phyloP scores from a whole-genome alignment of 2,888 invertebrate genomes.

The Chaetogeoica ovagalla region DNA sequence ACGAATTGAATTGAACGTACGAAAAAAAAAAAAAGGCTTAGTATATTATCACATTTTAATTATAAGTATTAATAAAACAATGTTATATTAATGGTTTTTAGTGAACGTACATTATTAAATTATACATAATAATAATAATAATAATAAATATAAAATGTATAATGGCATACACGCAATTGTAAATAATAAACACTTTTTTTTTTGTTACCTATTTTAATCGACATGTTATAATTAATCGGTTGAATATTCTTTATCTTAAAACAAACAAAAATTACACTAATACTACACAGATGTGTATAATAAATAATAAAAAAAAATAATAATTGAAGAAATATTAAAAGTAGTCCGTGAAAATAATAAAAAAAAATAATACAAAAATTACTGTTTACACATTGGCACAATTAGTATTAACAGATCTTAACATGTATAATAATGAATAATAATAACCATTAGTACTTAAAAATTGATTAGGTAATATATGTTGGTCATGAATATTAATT shows the following conservation, averaged over 20 bases:
- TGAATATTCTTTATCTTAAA: background rate
- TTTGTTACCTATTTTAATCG: too few relatives aligned
- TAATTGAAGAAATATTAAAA: background rate
- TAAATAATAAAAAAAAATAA: too few relatives aligned
- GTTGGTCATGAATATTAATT: too few relatives aligned
- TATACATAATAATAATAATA: background rate
- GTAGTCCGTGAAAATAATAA: background rate
- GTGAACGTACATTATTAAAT: constrained; percentile 26
- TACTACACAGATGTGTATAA: background rate
- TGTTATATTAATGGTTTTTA: constrained; percentile 41
- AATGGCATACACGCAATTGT: too few relatives aligned
- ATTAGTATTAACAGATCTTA: background rate
- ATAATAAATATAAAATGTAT: too few relatives aligned
- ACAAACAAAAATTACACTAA: background rate
- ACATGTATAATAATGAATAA: background rate
- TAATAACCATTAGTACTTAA: too few relatives aligned
- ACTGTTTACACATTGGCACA: constrained; percentile 50
- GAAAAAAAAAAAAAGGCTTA: constrained; percentile 41
- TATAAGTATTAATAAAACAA: constrained; percentile 34
- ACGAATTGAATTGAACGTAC: background rate
- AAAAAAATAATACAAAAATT: constrained; percentile 42
- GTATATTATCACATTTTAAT: constrained; percentile 53
- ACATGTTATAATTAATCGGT: background rate
- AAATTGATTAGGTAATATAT: too few relatives aligned
- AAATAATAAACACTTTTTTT: too few relatives aligned